phyloP scores from a whole-genome alignment of 2,888 invertebrate species.

The Ctenicera cuprea region DNA sequence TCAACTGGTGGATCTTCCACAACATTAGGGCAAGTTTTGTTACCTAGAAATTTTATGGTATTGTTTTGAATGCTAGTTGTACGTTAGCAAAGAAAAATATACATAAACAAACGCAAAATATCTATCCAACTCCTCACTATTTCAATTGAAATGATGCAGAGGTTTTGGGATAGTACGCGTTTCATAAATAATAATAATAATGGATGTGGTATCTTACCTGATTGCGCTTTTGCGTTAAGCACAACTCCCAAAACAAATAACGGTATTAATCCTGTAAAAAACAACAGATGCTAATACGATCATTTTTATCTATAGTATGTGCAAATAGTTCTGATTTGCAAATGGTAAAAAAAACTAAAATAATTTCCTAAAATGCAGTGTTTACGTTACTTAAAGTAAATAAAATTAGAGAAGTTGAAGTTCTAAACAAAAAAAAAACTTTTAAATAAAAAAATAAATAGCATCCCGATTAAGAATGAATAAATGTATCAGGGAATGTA shows the following conservation, averaged over 20 bases:
- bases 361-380: not conserved
- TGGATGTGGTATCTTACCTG: not conserved
- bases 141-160: too few relatives aligned
- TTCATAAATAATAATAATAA: too few relatives aligned
- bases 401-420: too few relatives aligned
- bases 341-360: not conserved
- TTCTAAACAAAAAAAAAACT: too few relatives aligned
- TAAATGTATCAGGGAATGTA: too few relatives aligned
- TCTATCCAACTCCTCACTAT: too few relatives aligned
- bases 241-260: not conserved
- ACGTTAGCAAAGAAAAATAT: not conserved
- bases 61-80: too few relatives aligned
- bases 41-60: not conserved
- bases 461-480: too few relatives aligned
- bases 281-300: not conserved
- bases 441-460: too few relatives aligned
- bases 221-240: not conserved
- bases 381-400: too few relatives aligned
- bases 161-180: too few relatives aligned
- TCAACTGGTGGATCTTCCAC: constrained; percentile 8
- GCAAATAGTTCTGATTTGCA: not conserved
- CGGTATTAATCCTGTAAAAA: constrained; percentile 5
- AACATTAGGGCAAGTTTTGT: constrained; percentile 24
- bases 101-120: too few relatives aligned
- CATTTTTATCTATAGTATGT: not conserved